Evolutionary conservation across 2,797 vertebrate species (phyloP), one percentile per base, ranked within the genome.

Genomic region (Acanthurus leucopareius): DNA sequence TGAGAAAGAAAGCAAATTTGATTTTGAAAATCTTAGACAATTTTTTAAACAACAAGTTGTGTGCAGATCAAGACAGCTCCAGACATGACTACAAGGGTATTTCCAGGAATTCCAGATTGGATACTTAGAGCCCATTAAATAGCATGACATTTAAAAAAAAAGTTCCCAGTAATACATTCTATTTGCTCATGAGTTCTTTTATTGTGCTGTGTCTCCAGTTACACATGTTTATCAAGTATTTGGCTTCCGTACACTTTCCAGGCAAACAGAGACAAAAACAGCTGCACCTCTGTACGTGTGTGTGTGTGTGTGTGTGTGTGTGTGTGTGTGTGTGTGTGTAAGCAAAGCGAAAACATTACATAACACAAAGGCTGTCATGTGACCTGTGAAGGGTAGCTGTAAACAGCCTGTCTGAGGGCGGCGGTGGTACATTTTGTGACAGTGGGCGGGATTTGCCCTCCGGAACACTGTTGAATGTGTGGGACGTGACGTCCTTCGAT

Each of bases 291-390:
- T 2, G 11, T 35, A 2, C 62, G 11, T 44, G 10, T 54, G 15
- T 44, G 53, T n/a, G 22, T 35, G 32, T 32, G 32, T 32, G 32
- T 32, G 32, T 32, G 32, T 32, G 32, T 44, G 52, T n/a, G 22
- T 35, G 11, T 44, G 10, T 54, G 15, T 44, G 53, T n/a, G 22
- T 35, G 32, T 35, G 32, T 7, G 5, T 35, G 32, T 35, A 35
- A 35, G 47, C 16, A 52, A 1, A 1, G 44, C 1, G 0, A 66
- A 75, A 59, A 66, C 5, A 40, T 78, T 80, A 20, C 42, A 14
- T 7, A 83, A 88, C 53, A 51, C 44, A 69, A 48, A 54, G n/a
- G n/a, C 15, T 11, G 56, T 82, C 56, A 71, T 57, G 54, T 81
- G 77, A 79, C 56, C 42, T 52, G 42, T 2, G 11, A 25, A 14